These are phyloP conservation scores for Liopterus haemorrhoidalis DNA, from an alignment of 2,888 invertebrate genomes.

Conservation along the genomic window DNA sequence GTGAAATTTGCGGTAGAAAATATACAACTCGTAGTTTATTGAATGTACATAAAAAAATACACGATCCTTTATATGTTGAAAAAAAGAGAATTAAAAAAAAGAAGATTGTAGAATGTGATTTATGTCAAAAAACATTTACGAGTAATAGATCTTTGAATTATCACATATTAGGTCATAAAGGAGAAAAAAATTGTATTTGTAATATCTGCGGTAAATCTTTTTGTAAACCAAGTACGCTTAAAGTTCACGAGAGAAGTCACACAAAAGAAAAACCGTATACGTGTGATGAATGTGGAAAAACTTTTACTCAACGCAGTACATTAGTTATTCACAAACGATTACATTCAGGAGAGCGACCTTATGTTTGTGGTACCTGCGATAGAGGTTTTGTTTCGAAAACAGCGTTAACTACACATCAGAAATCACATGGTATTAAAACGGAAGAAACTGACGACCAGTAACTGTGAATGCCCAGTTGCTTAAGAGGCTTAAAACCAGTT, in stretches of 20 bases:
- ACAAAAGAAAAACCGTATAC: conserved; percentile 35
- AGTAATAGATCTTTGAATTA: not conserved
- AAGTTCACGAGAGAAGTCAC: too few species aligned
- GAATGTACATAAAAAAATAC: conserved; percentile 12
- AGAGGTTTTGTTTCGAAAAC: conserved; percentile 50
- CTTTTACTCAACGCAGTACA: conserved; percentile 50
- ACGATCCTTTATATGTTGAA: not conserved
- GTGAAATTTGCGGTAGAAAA: conserved; percentile 31
- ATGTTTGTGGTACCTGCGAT: conserved; percentile 49
- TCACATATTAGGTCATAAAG: conserved; percentile 49
- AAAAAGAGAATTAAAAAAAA: too few species aligned
- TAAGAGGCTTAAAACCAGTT: too few species aligned
- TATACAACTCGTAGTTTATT: conserved; percentile 27
- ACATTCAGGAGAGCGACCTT: conserved; percentile 44
- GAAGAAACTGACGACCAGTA: too few species aligned
- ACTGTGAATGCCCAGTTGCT: too few species aligned
- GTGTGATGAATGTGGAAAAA: conserved; percentile 46
- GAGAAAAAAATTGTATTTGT: conserved; percentile 47
- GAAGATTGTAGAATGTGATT: conserved; percentile 5
- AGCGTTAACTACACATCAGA: conserved; percentile 48
- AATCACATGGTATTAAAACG: conserved; percentile 44
- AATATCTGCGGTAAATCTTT: conserved; percentile 44
- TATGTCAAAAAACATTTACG: conserved; percentile 3
- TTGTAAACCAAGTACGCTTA: too few species aligned
- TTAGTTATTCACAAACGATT: conserved; percentile 43